A percentile compares a stretch with the other conserved stretches of the same genome.
phyloP scores from a whole-genome alignment of 2,113 vertebrate species.

The Manacus vitellinus region DNA sequence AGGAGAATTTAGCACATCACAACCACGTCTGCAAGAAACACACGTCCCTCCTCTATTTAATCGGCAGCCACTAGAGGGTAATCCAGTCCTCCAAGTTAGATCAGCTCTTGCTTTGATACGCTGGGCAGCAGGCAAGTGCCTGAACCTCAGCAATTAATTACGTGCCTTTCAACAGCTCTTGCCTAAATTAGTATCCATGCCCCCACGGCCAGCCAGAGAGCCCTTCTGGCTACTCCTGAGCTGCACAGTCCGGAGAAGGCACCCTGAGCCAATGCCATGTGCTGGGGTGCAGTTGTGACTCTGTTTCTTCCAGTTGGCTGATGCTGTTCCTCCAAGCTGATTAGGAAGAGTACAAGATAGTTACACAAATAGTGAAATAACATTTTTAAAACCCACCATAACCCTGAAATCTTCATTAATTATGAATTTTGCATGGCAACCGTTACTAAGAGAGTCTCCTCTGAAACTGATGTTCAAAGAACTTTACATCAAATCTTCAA shows the following conservation, averaged over 20 bases:
- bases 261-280: not conserved
- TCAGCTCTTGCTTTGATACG: not conserved
- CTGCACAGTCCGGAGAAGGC: not conserved
- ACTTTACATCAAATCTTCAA: slow-evolving; percentile 59
- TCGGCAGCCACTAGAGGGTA: slow-evolving; percentile 64
- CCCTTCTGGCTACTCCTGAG: not conserved
- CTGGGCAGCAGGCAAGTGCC: not conserved
- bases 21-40: not conserved
- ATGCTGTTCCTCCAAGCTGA: not conserved
- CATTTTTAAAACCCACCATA: slow-evolving; percentile 32
- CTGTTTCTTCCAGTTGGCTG: not conserved
- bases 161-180: not conserved
- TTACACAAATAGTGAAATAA: slow-evolving; percentile 57
- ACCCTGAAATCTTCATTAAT: slow-evolving; percentile 70
- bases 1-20: not conserved
- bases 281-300: not conserved
- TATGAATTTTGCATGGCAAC: slow-evolving; percentile 78
- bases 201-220: not conserved
- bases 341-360: slow-evolving; percentile 36
- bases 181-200: not conserved
- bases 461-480: slow-evolving; percentile 72
- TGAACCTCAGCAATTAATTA: not conserved
- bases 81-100: slow-evolving; percentile 20
- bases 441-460: slow-evolving; percentile 74
- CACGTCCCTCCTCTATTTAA: not conserved